These are phyloP conservation scores for Dinoponera quadriceps DNA, from an alignment of 1,140 invertebrate genomes.

Conservation along the genomic window DNA sequence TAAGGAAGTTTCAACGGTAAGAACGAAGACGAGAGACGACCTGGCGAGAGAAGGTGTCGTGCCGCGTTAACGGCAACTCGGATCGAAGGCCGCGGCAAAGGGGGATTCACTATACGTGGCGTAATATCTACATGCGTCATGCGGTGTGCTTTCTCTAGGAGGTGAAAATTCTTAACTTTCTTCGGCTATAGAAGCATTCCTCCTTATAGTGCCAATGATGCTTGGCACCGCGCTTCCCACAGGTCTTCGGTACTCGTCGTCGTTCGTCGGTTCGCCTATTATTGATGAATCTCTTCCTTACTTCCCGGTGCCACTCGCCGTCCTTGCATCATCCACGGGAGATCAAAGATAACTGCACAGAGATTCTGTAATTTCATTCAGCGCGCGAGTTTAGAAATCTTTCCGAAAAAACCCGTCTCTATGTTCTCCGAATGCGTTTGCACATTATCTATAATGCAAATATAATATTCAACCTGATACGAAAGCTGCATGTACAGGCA, in stretches of 20 bases:
- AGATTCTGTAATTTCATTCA: too few species aligned
- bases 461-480: too few species aligned
- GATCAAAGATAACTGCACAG: not conserved
- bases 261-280: not conserved
- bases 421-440: too few species aligned
- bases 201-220: constrained; percentile 69
- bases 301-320: constrained; percentile 26
- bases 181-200: constrained; percentile 79
- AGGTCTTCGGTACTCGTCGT: constrained; percentile 24
- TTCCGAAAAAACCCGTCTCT: too few species aligned
- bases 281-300: constrained; percentile 22
- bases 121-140: constrained; percentile 79
- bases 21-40: not conserved
- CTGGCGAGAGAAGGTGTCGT: constrained; percentile 28
- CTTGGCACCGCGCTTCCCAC: constrained; percentile 57
- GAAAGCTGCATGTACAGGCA: too few species aligned
- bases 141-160: constrained; percentile 83
- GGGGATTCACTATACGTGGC: constrained; percentile 70
- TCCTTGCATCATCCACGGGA: constrained; percentile 17
- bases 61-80: not conserved
- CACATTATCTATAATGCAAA: too few species aligned
- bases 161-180: constrained; percentile 84
- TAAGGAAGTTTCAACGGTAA: constrained; percentile 11
- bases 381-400: too few species aligned
- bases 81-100: constrained; percentile 68